Evolutionary conservation across 92 coral and sea anemone genomes (phyloP).

Genomic region (Micromussa lordhowensis): DNA sequence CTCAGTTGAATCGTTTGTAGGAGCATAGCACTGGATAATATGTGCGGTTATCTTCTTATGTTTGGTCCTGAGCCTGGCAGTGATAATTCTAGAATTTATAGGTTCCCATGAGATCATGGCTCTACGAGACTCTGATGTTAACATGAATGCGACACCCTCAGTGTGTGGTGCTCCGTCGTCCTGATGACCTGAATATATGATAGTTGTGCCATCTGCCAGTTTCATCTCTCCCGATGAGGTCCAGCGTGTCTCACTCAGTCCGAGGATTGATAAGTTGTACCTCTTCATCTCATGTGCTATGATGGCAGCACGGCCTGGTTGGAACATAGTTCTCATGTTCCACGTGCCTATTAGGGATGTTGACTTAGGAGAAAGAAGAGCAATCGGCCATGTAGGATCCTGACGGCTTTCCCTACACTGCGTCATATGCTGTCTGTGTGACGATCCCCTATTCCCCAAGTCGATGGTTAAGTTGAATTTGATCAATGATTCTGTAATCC

Average conservation of each 20-base stretch:
- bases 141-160: constrained; percentile 7
- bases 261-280: constrained; percentile 11
- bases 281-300: constrained; percentile 13
- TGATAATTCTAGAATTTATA: constrained; percentile 23
- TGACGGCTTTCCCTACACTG: neutral
- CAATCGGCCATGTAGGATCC: neutral
- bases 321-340: neutral
- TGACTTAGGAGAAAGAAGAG: neutral
- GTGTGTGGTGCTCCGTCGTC: constrained; percentile 24
- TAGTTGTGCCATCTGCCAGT: constrained; percentile 34
- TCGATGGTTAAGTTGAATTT: neutral
- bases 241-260: constrained; percentile 20
- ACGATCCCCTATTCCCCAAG: neutral
- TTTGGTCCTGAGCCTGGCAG: constrained; percentile 3
- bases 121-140: constrained; percentile 17
- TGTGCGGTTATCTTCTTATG: constrained; percentile 1
- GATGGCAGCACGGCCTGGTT: neutral
- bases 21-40: constrained; percentile 7
- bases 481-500: neutral
- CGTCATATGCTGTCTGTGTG: constrained; percentile 4
- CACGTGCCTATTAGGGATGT: neutral
- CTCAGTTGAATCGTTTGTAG: constrained; percentile 17
- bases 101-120: constrained; percentile 38
- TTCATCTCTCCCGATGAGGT: constrained; percentile 25
- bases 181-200: constrained; percentile 7